Percentiles rank a stretch among this genome's conserved stretches.
These are phyloP conservation scores for Apoda limacodes DNA, from an alignment of 2,888 invertebrate species.

Conservation along the genomic window DNA sequence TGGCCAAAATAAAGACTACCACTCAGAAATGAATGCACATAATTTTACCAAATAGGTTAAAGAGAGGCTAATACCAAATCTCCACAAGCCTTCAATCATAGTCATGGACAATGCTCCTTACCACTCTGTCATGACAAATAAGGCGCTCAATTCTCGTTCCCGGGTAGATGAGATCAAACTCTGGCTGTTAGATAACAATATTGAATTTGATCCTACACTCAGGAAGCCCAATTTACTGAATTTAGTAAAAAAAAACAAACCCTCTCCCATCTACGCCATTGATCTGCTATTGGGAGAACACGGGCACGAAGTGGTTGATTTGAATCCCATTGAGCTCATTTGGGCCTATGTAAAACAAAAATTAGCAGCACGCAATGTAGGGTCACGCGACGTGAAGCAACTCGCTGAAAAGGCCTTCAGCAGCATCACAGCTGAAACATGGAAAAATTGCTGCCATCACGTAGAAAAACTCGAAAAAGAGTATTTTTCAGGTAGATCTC, in stretches of 20 bases:
- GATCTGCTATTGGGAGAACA: no score
- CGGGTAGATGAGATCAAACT: conserved; percentile 13
- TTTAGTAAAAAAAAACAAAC: conserved; percentile 17
- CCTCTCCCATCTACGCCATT: conserved; percentile 1
- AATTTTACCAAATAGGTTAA: conserved; percentile 16
- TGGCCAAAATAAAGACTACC: conserved; percentile 19
- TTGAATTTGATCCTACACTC: conserved; percentile 14
- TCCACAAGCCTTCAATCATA: conserved; percentile 12
- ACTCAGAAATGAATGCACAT: conserved; percentile 20
- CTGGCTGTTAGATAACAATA: conserved; percentile 19
- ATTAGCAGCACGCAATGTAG: conserved; percentile 2
- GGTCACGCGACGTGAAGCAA: conserved; percentile 4
- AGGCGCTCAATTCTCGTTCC: conserved; percentile 3
- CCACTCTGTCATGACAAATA: no score
- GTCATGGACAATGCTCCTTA: conserved; percentile 9
- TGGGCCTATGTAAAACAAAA: no score
- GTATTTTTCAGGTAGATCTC: no score
- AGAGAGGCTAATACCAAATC: conserved; percentile 11
- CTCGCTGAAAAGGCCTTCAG: not conserved
- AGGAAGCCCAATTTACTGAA: conserved; percentile 16
- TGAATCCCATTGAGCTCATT: no score
- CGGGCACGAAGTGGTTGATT: no score
- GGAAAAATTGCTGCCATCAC: no score
- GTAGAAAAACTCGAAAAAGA: no score
- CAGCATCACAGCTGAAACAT: no score